These are phyloP conservation scores for Cistogaster globosa DNA, from an alignment of 2,888 invertebrate genomes.

Conservation along the genomic window DNA sequence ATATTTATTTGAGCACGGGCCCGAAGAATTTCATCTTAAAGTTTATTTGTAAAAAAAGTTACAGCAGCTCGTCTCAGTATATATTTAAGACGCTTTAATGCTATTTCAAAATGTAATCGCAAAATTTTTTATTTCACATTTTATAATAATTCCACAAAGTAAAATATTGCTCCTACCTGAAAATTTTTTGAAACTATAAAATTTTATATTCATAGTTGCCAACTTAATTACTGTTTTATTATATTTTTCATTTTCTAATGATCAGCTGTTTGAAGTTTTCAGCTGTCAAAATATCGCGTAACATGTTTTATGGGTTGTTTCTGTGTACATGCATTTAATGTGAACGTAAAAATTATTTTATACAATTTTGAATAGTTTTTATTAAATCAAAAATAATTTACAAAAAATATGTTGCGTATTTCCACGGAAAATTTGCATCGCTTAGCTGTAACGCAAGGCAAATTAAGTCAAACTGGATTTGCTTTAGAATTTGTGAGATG, in stretches of 20 bases:
- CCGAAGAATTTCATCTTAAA: too few relatives aligned
- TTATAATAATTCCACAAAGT: too few relatives aligned
- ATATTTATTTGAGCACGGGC: too few relatives aligned
- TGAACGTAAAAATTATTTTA: background rate
- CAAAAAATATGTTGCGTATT: slow-evolving; percentile 74
- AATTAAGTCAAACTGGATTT: slow-evolving; percentile 77
- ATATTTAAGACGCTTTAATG: too few relatives aligned
- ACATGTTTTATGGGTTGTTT: slow-evolving; percentile 33
- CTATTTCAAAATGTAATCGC: too few relatives aligned
- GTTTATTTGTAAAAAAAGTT: too few relatives aligned
- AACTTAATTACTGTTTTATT: background rate
- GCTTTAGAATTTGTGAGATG: slow-evolving; percentile 84
- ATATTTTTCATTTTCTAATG: background rate
- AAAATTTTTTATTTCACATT: too few relatives aligned
- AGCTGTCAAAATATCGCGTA: slow-evolving; percentile 53
- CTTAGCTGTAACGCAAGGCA: slow-evolving; percentile 74
- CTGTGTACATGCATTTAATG: slow-evolving; percentile 1
- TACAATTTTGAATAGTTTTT: background rate
- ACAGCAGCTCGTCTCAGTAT: too few relatives aligned
- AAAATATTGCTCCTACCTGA: too few relatives aligned
- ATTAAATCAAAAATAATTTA: background rate
- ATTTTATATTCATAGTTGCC: too few relatives aligned
- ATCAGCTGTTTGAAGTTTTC: slow-evolving; percentile 17
- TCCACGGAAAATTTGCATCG: slow-evolving; percentile 74
- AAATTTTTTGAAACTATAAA: too few relatives aligned